Conservation (phyloP, 2,113 vertebrate species). For the Nothoprocta perdicaria region DNA sequence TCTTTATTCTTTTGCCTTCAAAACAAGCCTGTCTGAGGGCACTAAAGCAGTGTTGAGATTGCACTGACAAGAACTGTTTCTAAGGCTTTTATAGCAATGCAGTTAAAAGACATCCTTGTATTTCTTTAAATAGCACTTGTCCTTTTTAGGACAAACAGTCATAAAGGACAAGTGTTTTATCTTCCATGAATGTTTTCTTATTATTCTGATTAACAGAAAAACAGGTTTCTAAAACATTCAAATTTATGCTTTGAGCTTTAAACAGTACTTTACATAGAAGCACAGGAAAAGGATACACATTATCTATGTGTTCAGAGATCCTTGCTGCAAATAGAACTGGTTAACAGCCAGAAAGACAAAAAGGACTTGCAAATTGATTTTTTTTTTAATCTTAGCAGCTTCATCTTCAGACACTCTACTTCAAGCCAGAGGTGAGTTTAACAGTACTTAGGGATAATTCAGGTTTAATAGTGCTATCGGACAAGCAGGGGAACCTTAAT, state of each 20-base stretch:
- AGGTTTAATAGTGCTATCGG: background rate
- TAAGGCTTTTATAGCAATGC: background rate
- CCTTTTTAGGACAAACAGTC: background rate
- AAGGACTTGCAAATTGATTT: background rate
- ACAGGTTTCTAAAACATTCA: background rate
- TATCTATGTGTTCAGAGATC: background rate
- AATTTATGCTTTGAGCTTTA: background rate
- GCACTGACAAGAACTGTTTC: background rate
- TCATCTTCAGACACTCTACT: background rate
- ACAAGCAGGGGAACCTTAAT: background rate
- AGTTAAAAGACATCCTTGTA: background rate
- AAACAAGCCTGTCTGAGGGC: background rate
- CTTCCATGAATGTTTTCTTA: background rate
- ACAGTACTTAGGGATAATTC: background rate
- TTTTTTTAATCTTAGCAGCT: background rate
- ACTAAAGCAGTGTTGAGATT: background rate
- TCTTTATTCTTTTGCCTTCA: background rate
- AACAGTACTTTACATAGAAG: background rate
- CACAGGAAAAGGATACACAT: background rate
- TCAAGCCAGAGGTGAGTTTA: background rate
- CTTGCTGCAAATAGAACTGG: background rate
- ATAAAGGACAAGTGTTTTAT: accelerated
- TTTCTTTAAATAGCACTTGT: background rate
- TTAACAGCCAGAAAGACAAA: background rate
- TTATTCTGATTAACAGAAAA: background rate